Evolutionary conservation across 2,797 vertebrate genomes (phyloP).

Genomic region (Galago senegalensis): DNA sequence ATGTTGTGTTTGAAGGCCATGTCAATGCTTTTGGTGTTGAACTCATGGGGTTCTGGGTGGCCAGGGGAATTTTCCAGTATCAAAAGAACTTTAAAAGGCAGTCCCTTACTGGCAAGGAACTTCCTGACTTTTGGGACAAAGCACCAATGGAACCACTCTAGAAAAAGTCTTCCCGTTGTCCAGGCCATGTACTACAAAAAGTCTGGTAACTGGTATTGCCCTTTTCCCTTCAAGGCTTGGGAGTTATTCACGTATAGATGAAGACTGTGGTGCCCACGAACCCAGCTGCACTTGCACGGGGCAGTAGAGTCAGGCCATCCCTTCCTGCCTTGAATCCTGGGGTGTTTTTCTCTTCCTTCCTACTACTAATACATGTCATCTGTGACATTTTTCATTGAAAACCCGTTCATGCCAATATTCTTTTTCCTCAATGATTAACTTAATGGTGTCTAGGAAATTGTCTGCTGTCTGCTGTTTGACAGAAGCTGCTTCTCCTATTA

Average conservation of each 20-base stretch:
- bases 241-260: background rate
- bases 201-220: background rate
- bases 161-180: background rate
- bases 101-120: too few relatives aligned
- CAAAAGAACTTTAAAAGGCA: too few relatives aligned
- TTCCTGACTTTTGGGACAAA: background rate
- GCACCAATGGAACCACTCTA: background rate
- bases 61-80: too few relatives aligned
- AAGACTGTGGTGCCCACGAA: background rate
- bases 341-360: background rate
- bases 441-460: background rate
- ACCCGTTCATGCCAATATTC: background rate
- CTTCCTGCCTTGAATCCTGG: background rate
- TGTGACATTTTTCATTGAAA: background rate
- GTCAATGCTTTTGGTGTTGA: too few relatives aligned
- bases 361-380: background rate
- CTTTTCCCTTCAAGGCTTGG: background rate
- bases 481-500: background rate
- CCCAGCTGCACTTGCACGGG: background rate
- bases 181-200: background rate
- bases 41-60: too few relatives aligned
- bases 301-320: background rate
- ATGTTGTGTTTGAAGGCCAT: too few relatives aligned
- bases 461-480: background rate
- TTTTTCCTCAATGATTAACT: background rate